Percentiles rank a stretch among this genome's conserved stretches.
phyloP scores from a whole-genome alignment of 2,113 vertebrate genomes.

The Todiramphus chloris region DNA sequence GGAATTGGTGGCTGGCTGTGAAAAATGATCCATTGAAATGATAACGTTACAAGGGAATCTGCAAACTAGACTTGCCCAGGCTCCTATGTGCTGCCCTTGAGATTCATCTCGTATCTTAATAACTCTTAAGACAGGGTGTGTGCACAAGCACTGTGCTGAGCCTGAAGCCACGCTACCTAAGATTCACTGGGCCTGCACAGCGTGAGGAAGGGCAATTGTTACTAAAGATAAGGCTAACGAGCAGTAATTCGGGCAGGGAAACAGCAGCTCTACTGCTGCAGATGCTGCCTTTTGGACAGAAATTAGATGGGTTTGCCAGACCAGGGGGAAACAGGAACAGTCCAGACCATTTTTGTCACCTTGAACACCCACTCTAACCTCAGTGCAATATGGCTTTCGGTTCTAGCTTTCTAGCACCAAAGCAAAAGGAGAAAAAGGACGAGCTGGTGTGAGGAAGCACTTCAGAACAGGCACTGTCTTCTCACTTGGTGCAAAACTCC shows the following conservation, averaged over 20 bases:
- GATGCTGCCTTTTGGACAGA: neutral
- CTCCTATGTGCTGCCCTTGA: neutral
- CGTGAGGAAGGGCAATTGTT: neutral
- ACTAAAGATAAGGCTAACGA: constrained; percentile 18
- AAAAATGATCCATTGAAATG: neutral
- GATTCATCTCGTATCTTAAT: neutral
- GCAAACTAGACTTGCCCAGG: neutral
- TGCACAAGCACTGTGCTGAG: neutral
- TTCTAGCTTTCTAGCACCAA: neutral
- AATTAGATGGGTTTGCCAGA: neutral
- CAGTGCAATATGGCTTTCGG: neutral
- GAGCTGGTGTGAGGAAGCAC: neutral
- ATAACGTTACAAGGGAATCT: neutral
- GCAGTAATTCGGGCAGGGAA: neutral
- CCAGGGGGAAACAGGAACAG: neutral
- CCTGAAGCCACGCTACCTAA: neutral
- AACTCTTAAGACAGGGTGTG: neutral
- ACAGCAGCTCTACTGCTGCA: neutral
- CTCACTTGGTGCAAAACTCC: neutral
- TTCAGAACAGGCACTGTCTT: neutral
- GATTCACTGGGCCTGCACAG: neutral
- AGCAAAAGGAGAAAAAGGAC: neutral
- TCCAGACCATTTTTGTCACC: neutral
- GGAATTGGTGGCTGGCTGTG: neutral
- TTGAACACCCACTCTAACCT: neutral